Conservation (phyloP, 2,888 invertebrate species). For the Melanchra persicariae region DNA sequence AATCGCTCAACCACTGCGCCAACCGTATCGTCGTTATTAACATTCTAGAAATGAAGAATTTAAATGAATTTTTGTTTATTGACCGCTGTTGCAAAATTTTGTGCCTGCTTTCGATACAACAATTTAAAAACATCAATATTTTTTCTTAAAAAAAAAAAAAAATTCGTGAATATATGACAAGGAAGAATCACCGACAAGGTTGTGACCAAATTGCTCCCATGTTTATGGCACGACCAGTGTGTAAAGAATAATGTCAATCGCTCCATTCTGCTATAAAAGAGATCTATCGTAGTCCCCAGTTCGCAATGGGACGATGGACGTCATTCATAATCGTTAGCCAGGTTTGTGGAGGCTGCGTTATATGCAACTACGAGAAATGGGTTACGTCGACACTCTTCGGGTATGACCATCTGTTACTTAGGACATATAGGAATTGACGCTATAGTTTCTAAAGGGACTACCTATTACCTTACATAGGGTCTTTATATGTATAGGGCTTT, state of each 20-base stretch:
- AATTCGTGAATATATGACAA: too few species aligned
- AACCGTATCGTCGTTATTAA: too few species aligned
- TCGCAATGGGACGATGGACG: slow-evolving; percentile 47
- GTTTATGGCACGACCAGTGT: slow-evolving; percentile 17
- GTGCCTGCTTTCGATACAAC: too few species aligned
- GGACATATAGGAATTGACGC: background rate
- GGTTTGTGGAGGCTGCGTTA: slow-evolving; percentile 22
- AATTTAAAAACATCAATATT: too few species aligned
- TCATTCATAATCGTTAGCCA: slow-evolving; percentile 57
- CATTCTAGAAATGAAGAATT: too few species aligned
- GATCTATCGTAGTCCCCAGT: slow-evolving; percentile 42
- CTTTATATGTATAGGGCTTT: too few species aligned
- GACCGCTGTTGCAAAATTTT: too few species aligned
- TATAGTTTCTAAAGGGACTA: background rate
- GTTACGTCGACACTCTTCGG: slow-evolving; percentile 26
- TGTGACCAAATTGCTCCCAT: background rate
- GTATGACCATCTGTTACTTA: slow-evolving; percentile 42
- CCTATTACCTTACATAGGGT: too few species aligned
- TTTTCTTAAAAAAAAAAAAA: too few species aligned
- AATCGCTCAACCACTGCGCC: too few species aligned
- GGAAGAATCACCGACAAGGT: background rate
- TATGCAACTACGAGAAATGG: slow-evolving; percentile 49
- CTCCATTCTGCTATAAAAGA: slow-evolving; percentile 43
- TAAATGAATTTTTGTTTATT: too few species aligned
- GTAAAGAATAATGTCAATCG: slow-evolving; percentile 39